A percentile compares a stretch with the other conserved stretches of the same genome.
Evolutionary conservation across 2,888 invertebrate genomes (phyloP).

Genomic region (Rhagonycha lutea): DNA sequence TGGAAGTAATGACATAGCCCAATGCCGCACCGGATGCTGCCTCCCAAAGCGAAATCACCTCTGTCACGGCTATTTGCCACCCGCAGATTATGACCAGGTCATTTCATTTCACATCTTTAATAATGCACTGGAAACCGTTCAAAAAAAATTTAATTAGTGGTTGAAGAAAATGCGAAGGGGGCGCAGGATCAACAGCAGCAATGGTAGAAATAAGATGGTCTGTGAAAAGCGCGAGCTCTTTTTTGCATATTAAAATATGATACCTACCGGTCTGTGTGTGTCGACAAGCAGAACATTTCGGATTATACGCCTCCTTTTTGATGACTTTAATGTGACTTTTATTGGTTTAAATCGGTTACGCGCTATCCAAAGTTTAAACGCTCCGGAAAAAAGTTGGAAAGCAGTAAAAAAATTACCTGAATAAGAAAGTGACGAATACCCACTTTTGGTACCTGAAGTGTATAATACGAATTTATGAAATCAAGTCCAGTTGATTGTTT

Average conservation of each 20-base stretch:
- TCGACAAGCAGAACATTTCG: conserved; percentile 40
- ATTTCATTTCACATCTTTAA: conserved; percentile 44
- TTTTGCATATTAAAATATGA: conserved; percentile 8
- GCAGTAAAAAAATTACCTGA: not conserved
- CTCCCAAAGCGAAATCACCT: conserved; percentile 47
- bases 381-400: not conserved
- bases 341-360: conserved; percentile 32
- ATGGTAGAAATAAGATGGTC: not conserved
- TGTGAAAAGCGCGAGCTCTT: not conserved
- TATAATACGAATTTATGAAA: conserved; percentile 14
- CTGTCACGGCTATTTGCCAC: conserved; percentile 49
- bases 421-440: not conserved
- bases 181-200: too few species aligned
- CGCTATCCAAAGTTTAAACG: conserved; percentile 17
- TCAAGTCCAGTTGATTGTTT: conserved; percentile 24
- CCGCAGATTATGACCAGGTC: conserved; percentile 44
- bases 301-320: conserved; percentile 40
- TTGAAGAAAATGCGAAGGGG: too few species aligned
- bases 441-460: not conserved
- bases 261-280: conserved; percentile 13
- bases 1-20: conserved; percentile 48
- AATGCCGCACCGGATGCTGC: conserved; percentile 50
- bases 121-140: conserved; percentile 20
- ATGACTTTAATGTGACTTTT: conserved; percentile 40
- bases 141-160: not conserved